Evolutionary conservation across 2,113 vertebrate genomes (phyloP).

Genomic region (Onychostruthus taczanowskii): DNA sequence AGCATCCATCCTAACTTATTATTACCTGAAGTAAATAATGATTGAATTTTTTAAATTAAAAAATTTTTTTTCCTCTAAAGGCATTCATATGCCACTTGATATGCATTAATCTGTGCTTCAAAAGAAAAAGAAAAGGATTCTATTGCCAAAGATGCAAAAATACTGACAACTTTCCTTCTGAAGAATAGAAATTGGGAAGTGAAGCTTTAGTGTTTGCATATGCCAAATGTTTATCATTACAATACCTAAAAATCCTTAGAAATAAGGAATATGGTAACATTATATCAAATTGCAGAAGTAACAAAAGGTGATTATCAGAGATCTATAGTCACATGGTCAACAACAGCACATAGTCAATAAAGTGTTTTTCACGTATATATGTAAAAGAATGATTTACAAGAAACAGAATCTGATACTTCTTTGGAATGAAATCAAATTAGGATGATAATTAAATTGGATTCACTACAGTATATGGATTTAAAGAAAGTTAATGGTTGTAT

Average conservation of each 20-base stretch:
- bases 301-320: neutral
- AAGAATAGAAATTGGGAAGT: neutral
- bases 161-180: neutral
- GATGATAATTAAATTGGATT: neutral
- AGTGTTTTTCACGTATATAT: neutral
- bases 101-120: neutral
- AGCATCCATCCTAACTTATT: neutral
- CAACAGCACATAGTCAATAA: neutral
- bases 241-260: neutral
- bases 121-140: neutral
- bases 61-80: neutral
- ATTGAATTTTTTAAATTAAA: conserved; percentile 14
- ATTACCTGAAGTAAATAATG: neutral
- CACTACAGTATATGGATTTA: neutral
- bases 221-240: neutral
- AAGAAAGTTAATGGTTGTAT: neutral
- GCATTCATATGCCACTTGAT: neutral
- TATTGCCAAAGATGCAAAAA: neutral
- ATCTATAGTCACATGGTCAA: neutral
- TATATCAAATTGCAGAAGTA: neutral
- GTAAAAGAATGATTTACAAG: neutral
- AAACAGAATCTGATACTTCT: neutral
- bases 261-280: neutral
- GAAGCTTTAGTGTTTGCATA: neutral
- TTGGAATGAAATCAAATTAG: neutral